Base-by-base conservation (phyloP, 2,888 invertebrate species). In the Allygus modestus region DNA sequence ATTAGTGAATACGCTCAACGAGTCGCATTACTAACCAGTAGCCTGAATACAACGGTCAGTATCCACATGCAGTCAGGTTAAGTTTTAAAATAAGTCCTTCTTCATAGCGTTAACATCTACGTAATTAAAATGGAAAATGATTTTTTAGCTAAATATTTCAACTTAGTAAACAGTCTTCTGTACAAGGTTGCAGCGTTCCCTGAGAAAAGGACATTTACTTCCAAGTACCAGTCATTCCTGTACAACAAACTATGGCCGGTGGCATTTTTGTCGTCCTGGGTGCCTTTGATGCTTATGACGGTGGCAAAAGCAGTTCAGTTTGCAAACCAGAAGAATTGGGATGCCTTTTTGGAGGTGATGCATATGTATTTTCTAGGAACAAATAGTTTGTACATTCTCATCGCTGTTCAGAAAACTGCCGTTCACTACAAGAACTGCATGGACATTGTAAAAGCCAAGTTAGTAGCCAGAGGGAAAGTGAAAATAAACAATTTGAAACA, bases 401-500 rank as follows among this genome's bases (percentile, higher is more conserved):
- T 51, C 15, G 51, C 51, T 9, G 51, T 51, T n/a, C 51, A 51
- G 51, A 51, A 51, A 51, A 51, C 51, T n/a, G 51, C 51, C 51
- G n/a, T 51, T 51, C n/a, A 51, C 51, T 51, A 51, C 51, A 51
- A 51, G 51, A 51, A 12, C n/a, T 51, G 51, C n/a, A 51, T 51
- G 51, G 51, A 51, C n/a, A 17, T 51, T 2, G 51, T 51, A 4
- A 51, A n/a, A 51, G 15, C n/a, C 2, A 12, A 17, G n/a, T 51
- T 51, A 9, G 15, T 51, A 2, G 51, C 51, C 51, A 51, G 17
- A 12, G n/a, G 15, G 9, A 7, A 15, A n/a, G 51, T 51, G 9
- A 51, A 51, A n/a, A 17, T 17, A n/a, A 51, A n/a, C 7, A 51
- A 51, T n/a, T 9, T n/a, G 15, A 51, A 51, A n/a, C n/a, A 9